phyloP scores from a whole-genome alignment of 2,797 vertebrate species.

The Heteromormyrus szaboi region DNA sequence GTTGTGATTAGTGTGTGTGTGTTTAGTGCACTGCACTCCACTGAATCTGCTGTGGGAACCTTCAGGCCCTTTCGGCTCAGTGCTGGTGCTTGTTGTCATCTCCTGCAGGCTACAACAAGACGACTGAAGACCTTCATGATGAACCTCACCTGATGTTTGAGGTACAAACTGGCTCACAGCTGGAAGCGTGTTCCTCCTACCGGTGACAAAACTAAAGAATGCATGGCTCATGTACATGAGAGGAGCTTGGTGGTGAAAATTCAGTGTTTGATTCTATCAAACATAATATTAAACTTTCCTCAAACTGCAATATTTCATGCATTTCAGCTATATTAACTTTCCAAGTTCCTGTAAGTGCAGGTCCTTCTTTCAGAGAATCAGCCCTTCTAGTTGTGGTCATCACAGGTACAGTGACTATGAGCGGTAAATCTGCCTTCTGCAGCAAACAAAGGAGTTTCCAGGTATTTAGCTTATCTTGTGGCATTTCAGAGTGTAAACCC shows the following conservation, averaged over 20 bases:
- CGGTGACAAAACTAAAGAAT: neutral
- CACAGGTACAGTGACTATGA: neutral
- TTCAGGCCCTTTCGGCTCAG: neutral
- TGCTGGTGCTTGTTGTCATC: neutral
- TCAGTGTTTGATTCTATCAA: neutral
- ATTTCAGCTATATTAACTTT: neutral
- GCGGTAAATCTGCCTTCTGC: neutral
- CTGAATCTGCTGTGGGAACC: neutral
- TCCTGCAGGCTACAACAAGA: neutral
- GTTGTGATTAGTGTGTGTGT: neutral
- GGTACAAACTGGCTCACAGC: neutral
- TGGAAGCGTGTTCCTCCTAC: neutral
- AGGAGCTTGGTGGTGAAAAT: neutral
- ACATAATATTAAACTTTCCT: neutral
- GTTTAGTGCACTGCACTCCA: neutral
- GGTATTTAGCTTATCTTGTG: neutral
- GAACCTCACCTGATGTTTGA: neutral
- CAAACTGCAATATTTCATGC: neutral
- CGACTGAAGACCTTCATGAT: neutral
- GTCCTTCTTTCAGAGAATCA: neutral
- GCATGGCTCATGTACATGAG: neutral
- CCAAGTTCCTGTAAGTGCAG: neutral
- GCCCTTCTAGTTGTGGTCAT: neutral
- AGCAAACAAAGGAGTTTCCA: neutral
- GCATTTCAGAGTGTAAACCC: neutral